phyloP scores from a whole-genome alignment of 2,113 vertebrate species.

The Oreotrochilus melanogaster region DNA sequence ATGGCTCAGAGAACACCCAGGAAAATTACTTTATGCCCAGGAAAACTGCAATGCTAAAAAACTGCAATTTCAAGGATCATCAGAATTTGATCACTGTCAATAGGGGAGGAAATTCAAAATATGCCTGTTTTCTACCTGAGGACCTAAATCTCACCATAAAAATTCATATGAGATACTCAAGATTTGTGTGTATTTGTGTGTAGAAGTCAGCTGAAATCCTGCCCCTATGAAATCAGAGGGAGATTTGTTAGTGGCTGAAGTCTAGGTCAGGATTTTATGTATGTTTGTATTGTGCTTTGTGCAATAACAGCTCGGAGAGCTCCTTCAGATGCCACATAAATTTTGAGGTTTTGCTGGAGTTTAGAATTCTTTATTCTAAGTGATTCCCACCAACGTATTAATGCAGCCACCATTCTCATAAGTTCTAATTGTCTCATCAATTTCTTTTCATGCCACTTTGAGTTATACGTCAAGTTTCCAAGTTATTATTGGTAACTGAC shows the following conservation, averaged over 20 bases:
- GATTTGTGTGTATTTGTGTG: not conserved
- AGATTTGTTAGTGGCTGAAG: not conserved
- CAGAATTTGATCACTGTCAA: not conserved
- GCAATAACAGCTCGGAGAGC: not conserved
- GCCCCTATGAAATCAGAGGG: not conserved
- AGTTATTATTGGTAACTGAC: not conserved
- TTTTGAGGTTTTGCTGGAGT: conserved; percentile 7
- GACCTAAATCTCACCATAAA: not conserved
- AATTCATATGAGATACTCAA: fast-evolving
- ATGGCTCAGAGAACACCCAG: not conserved
- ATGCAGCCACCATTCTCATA: conserved; percentile 8
- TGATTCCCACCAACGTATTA: conserved; percentile 34
- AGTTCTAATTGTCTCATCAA: conserved; percentile 35
- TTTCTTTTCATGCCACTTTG: conserved; percentile 1
- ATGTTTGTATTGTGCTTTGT: not conserved
- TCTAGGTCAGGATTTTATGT: not conserved
- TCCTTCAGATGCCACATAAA: conserved; percentile 41
- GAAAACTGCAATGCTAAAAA: not conserved
- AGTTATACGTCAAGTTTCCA: not conserved
- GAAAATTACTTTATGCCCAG: not conserved
- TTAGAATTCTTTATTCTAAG: conserved; percentile 25
- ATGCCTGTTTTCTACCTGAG: not conserved
- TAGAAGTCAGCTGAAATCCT: not conserved
- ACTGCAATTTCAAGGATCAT: not conserved
- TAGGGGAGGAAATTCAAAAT: not conserved